Evolutionary conservation across 2,888 invertebrate species (phyloP).

Genomic region (Leucophenga maculata): DNA sequence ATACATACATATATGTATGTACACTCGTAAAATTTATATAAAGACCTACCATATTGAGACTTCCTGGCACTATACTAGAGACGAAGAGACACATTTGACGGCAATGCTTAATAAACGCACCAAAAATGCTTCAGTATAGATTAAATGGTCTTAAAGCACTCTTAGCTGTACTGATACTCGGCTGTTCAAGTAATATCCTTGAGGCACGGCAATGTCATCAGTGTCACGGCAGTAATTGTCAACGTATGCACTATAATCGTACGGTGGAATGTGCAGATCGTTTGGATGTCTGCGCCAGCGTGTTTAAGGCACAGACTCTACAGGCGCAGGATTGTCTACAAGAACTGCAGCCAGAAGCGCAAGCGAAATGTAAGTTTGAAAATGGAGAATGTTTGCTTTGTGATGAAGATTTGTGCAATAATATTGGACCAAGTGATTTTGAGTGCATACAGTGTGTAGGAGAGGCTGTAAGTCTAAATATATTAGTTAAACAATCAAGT

Average conservation of each 20-base stretch:
- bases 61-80: not conserved
- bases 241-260: constrained; percentile 45
- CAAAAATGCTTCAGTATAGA: constrained; percentile 15
- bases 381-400: constrained; percentile 45
- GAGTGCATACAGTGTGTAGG: constrained; percentile 58
- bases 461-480: constrained; percentile 51
- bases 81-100: not conserved
- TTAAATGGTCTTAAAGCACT: constrained; percentile 1
- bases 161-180: constrained; percentile 30
- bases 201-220: constrained; percentile 49
- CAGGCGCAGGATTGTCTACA: constrained; percentile 56
- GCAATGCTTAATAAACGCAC: not conserved
- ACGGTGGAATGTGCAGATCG: constrained; percentile 51
- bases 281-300: constrained; percentile 58
- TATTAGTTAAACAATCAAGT: too few species aligned
- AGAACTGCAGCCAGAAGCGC: constrained; percentile 36
- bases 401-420: constrained; percentile 52
- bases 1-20: too few species aligned
- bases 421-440: constrained; percentile 37
- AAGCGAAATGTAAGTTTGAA: constrained; percentile 34
- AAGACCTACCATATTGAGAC: constrained; percentile 32
- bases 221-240: constrained; percentile 59
- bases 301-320: constrained; percentile 51
- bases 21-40: constrained; percentile 46
- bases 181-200: constrained; percentile 29